These are phyloP conservation scores for Nesoenas mayeri DNA, from an alignment of 2,113 vertebrate species.

Conservation along the genomic window DNA sequence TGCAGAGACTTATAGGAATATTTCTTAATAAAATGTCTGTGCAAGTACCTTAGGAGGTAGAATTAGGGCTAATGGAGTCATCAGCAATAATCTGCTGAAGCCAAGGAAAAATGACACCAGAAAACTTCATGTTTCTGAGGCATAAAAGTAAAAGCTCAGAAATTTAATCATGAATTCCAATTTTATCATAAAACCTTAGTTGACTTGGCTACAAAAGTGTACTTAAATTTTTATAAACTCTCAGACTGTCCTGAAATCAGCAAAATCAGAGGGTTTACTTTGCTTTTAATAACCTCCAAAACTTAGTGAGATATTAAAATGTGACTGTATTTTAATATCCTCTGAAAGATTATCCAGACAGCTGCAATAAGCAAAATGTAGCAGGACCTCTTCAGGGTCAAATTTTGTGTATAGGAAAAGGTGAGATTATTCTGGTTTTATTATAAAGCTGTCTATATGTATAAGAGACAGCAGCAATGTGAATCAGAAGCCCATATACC, in stretches of 20 bases:
- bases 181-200: neutral
- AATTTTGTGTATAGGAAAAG: neutral
- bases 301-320: constrained; percentile 7
- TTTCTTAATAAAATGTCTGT: neutral
- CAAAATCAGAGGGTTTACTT: neutral
- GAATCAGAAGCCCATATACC: neutral
- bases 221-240: constrained; percentile 11
- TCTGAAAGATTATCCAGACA: constrained; percentile 13
- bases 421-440: neutral
- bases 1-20: neutral
- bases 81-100: neutral
- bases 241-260: neutral
- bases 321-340: neutral
- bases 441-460: neutral
- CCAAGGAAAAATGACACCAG: neutral
- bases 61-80: neutral
- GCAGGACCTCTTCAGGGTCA: neutral
- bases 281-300: constrained; percentile 22
- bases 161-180: neutral
- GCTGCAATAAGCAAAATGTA: neutral
- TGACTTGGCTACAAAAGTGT: neutral
- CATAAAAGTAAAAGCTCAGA: neutral
- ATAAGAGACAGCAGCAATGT: neutral
- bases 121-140: neutral
- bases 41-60: neutral